Conservation (phyloP, 2,797 vertebrate genomes). For the Apogon hyalosoma region DNA sequence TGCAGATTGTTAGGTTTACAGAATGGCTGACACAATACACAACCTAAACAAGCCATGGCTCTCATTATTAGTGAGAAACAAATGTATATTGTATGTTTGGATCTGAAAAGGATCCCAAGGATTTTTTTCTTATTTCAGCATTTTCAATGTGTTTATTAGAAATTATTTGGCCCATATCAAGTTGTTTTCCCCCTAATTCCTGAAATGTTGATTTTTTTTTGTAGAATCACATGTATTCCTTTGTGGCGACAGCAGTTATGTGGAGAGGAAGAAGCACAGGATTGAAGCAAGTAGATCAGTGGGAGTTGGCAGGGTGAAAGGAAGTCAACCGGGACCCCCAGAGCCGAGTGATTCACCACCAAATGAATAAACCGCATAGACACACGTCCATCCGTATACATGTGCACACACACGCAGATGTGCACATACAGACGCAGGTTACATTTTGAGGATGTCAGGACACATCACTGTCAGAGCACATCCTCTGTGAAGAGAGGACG, state of each 20-base stretch:
- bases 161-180: not conserved
- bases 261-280: constrained; percentile 39
- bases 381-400: constrained; percentile 10
- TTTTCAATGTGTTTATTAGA: not conserved
- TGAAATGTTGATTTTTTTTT: constrained; percentile 22
- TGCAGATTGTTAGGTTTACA: constrained; percentile 29
- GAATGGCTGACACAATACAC: constrained; percentile 1
- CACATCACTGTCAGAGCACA: constrained; percentile 50
- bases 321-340: constrained; percentile 69
- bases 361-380: constrained; percentile 61
- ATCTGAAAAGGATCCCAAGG: not conserved
- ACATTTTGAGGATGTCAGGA: constrained; percentile 52
- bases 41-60: constrained; percentile 9
- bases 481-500: constrained; percentile 35
- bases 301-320: constrained; percentile 63
- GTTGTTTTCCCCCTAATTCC: not conserved
- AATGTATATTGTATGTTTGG: not conserved
- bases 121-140: not conserved
- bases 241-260: constrained; percentile 22
- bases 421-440: constrained; percentile 41
- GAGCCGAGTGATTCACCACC: constrained; percentile 71
- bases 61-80: constrained; percentile 8
- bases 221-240: constrained; percentile 18
- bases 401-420: constrained; percentile 9
- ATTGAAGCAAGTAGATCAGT: constrained; percentile 60